A percentile compares a stretch with the other conserved stretches of the same genome.
phyloP scores from a whole-genome alignment of 2,888 invertebrate species.

The Phortica okadai region DNA sequence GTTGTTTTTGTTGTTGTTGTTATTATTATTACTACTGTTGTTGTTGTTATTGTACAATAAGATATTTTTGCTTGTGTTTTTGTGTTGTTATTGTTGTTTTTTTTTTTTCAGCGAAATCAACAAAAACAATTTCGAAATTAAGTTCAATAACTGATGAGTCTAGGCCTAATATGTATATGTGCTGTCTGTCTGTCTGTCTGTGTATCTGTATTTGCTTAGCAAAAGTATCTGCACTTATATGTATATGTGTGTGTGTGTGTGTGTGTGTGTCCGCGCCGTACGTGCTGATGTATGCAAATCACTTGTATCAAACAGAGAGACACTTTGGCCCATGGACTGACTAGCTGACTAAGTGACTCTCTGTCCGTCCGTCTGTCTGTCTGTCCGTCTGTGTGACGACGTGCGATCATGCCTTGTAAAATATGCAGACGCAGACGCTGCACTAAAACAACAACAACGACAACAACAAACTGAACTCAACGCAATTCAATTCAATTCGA shows the following conservation, averaged over 20 bases:
- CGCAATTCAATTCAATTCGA: neutral
- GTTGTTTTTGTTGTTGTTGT: neutral
- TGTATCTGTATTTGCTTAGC: neutral
- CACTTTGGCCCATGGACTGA: constrained; percentile 19
- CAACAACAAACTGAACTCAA: neutral
- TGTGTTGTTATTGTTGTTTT: neutral
- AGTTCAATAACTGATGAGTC: constrained; percentile 33
- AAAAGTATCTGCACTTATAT: neutral
- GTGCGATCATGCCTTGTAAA: neutral
- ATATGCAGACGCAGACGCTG: constrained; percentile 27
- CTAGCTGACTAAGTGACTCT: neutral
- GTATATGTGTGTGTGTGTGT: neutral
- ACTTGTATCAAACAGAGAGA: neutral
- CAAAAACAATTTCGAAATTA: constrained; percentile 29
- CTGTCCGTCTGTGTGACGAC: neutral
- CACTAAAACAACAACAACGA: constrained; percentile 13
- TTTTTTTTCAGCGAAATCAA: constrained; percentile 28
- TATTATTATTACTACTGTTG: neutral
- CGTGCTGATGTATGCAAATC: constrained; percentile 31
- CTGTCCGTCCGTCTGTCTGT: neutral
- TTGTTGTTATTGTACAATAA: neutral
- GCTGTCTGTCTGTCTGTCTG: neutral
- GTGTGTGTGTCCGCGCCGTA: neutral
- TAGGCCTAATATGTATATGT: constrained; percentile 16
- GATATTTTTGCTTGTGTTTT: constrained; percentile 1